Evolutionary conservation across 2,113 vertebrate species (phyloP).

Genomic region (Rutilus rutilus): DNA sequence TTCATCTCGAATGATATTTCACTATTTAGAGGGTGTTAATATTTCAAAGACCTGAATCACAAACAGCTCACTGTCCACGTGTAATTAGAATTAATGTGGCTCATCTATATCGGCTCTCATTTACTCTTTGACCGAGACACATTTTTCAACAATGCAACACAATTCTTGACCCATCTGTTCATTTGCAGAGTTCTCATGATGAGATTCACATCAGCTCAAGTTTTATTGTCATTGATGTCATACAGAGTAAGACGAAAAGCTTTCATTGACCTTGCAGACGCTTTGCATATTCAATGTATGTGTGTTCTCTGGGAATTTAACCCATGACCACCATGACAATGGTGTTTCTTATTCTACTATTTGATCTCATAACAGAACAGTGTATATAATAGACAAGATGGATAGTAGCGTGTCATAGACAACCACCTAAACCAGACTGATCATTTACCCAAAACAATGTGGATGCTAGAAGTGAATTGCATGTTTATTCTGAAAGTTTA

Average conservation of each 20-base stretch:
- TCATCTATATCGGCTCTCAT: slow-evolving; percentile 24
- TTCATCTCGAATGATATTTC: slow-evolving; percentile 33
- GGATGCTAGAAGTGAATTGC: neutral
- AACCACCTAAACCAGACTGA: neutral
- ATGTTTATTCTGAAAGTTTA: neutral
- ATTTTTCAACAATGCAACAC: slow-evolving; percentile 18
- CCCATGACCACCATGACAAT: neutral
- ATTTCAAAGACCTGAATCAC: slow-evolving; percentile 29
- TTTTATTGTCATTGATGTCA: neutral
- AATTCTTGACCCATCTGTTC: slow-evolving; percentile 37
- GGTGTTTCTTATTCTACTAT: neutral
- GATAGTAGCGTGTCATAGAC: neutral
- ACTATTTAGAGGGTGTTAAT: slow-evolving; percentile 28
- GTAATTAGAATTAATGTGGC: slow-evolving; percentile 34
- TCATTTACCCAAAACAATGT: neutral
- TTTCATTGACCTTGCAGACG: slow-evolving; percentile 9
- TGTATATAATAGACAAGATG: neutral
- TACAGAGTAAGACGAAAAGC: neutral
- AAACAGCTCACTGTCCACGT: slow-evolving; percentile 25
- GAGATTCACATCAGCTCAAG: neutral
- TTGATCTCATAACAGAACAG: neutral
- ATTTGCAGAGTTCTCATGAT: neutral
- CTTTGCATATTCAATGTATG: neutral
- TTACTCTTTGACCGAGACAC: slow-evolving; percentile 31
- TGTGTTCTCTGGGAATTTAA: neutral